Evolutionary conservation across 1,140 invertebrate genomes (phyloP), one percentile per base, ranked within the genome.

Genomic region (Psix sp.): DNA sequence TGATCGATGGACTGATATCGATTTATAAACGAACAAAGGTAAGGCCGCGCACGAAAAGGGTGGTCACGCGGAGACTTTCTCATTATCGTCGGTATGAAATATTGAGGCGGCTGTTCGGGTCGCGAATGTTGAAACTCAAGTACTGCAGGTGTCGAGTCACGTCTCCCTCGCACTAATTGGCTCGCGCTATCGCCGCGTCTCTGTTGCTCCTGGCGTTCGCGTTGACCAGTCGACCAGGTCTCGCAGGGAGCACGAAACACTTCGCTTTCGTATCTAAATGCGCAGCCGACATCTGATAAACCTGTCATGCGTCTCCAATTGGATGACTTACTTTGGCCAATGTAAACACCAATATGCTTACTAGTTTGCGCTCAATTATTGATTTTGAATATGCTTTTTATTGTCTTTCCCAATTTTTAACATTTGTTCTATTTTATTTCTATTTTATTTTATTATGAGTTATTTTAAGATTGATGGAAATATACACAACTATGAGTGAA

Each of bases 41-140:
- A 49, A 49, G 31, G 45, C 46, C 33, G 33, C n/a, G 51, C 62
- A 56, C 57, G 60, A 59, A 40, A 56, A 29, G 67, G 73, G 78
- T 54, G 26, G 73, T 63, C 46, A 51, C 42, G 43, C 48, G 43
- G 42, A 15, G 72, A 76, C 77, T 80, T 77, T 73, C 68, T 75
- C 74, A 83, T 84, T 84, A 80, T 82, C 79, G 78, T 75, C 80
- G 81, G 83, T 83, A 84, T 83, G 79, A 84, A 81, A 82, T 82
- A 84, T 81, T 77, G 59, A 79, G 77, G 80, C 81, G 81, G 81
- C 80, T 83, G 81, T 56, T 66, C 45, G 49, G 56, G 71, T 48
- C 74, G 63, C 80, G 74, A 81, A 74, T 40, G 79, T 79, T 82
- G 79, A 79, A 77, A 81, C 77, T 80, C 75, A 80, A 83, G 77